Evolutionary conservation across 2,797 vertebrate genomes (phyloP).

Genomic region (Betta splendens): DNA sequence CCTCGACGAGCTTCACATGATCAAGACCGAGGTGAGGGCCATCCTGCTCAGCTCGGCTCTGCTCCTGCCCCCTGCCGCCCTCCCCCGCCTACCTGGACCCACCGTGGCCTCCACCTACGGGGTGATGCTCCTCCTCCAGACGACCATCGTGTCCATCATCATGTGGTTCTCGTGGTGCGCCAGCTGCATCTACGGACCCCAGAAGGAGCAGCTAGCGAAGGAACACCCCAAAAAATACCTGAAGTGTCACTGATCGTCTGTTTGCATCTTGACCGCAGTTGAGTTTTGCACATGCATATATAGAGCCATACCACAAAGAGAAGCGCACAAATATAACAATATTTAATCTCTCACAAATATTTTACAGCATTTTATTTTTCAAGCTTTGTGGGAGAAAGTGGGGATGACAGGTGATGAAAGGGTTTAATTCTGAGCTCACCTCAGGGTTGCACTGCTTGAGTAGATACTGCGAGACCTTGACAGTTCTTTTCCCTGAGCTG

Average conservation of each 20-base stretch:
- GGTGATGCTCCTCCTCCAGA: constrained; percentile 82
- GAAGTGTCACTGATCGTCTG: constrained; percentile 52
- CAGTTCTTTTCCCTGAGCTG: constrained; percentile 28
- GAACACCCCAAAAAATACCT: constrained; percentile 39
- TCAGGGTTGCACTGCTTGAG: constrained; percentile 36
- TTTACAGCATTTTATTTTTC: not conserved
- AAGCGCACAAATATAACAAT: constrained; percentile 30
- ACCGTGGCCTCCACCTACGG: constrained; percentile 79
- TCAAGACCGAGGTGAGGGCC: constrained; percentile 79
- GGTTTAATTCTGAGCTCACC: constrained; percentile 41
- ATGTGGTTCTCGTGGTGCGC: constrained; percentile 77
- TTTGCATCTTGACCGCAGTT: not conserved
- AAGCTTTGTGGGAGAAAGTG: constrained; percentile 20
- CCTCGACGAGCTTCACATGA: constrained; percentile 85
- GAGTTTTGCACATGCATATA: constrained; percentile 38
- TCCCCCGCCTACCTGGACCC: constrained; percentile 63
- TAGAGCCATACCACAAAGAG: constrained; percentile 25
- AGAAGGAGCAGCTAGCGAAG: constrained; percentile 61
- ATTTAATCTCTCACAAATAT: constrained; percentile 1
- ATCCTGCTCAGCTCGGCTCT: constrained; percentile 69
- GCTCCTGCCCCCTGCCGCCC: constrained; percentile 46
- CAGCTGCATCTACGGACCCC: constrained; percentile 65
- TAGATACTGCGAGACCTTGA: constrained; percentile 34
- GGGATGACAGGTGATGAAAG: constrained; percentile 35
- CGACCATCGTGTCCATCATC: constrained; percentile 80